These are phyloP conservation scores for Notechis scutatus DNA, from an alignment of 2,113 vertebrate species.

Conservation along the genomic window DNA sequence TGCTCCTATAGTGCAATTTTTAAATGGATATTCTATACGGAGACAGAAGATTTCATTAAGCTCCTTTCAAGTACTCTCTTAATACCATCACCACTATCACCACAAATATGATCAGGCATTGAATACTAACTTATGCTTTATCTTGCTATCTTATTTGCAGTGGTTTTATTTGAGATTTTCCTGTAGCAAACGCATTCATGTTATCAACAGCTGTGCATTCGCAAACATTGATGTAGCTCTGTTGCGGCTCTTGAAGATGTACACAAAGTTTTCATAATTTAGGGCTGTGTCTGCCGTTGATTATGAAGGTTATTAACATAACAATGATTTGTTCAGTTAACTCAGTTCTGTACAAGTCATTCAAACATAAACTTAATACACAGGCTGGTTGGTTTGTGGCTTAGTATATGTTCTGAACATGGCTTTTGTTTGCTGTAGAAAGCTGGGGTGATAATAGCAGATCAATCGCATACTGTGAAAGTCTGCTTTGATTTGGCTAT, in stretches of 20 bases:
- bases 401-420: neutral
- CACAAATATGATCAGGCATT: neutral
- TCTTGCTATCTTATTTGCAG: neutral
- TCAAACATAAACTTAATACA: neutral
- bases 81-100: neutral
- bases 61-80: neutral
- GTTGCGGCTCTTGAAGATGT: neutral
- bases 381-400: neutral
- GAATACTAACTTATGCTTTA: neutral
- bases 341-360: neutral
- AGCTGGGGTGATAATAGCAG: neutral
- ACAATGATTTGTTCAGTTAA: neutral
- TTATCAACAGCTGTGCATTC: neutral
- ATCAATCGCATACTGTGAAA: neutral
- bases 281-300: neutral
- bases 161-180: neutral
- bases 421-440: neutral
- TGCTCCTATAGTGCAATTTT: neutral
- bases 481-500: neutral
- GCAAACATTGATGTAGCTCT: neutral
- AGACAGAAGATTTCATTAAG: neutral
- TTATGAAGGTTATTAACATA: neutral
- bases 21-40: neutral
- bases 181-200: neutral
- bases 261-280: neutral